A percentile compares a stretch with the other conserved stretches of the same genome.
Conservation (phyloP, 2,888 invertebrate species). For the Omphaloscelis lunosa region DNA sequence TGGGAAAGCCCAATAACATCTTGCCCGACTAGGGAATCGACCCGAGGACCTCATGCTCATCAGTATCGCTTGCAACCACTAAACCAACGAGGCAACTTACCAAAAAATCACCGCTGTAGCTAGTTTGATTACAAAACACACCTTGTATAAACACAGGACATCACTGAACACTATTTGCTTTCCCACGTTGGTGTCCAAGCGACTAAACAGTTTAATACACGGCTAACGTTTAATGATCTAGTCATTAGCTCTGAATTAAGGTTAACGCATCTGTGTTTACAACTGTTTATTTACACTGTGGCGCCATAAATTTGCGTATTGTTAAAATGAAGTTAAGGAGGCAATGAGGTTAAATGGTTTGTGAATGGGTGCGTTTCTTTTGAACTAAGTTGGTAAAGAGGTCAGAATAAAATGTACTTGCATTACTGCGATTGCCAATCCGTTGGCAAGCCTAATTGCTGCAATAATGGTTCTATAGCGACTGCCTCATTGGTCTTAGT, state of each 20-base stretch:
- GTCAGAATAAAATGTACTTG: neutral
- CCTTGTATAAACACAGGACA: conserved; percentile 44
- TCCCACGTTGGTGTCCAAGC: conserved; percentile 71
- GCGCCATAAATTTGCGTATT: conserved; percentile 44
- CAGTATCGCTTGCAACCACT: too few species aligned
- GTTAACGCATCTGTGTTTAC: conserved; percentile 52
- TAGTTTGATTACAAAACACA: conserved; percentile 41
- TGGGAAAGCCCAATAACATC: too few species aligned
- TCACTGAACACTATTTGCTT: conserved; percentile 70
- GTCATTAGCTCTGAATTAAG: conserved; percentile 73
- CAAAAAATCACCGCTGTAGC: neutral
- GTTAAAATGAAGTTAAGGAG: conserved; percentile 36
- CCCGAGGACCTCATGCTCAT: too few species aligned
- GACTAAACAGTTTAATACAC: conserved; percentile 74
- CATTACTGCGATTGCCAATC: neutral
- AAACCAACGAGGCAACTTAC: too few species aligned
- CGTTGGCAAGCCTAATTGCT: neutral
- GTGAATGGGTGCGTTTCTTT: conserved; percentile 21
- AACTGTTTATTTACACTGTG: conserved; percentile 54
- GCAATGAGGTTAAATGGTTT: conserved; percentile 44
- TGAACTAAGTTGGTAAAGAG: neutral
- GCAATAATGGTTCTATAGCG: neutral
- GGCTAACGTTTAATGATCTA: conserved; percentile 76
- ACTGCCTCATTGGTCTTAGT: too few species aligned
- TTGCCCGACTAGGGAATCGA: too few species aligned